phyloP scores from a whole-genome alignment of 2,113 vertebrate species.

The Toxotes jaculatrix region DNA sequence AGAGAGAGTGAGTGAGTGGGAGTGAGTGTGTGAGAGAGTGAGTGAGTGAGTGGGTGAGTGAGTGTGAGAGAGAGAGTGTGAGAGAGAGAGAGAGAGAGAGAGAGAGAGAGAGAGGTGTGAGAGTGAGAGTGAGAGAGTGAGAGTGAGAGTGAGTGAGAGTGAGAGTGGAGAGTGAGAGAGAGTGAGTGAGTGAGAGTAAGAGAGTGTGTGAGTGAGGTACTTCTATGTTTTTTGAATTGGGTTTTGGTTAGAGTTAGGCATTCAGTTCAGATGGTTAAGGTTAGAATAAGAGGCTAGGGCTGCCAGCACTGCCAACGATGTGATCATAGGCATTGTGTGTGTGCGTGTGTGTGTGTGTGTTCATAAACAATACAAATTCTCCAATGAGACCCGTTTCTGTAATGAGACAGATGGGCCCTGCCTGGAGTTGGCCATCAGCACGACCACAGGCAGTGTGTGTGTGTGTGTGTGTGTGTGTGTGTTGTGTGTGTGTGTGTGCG shows the following conservation, averaged over 20 bases:
- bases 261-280: too few species aligned
- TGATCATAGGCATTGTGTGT: too few species aligned
- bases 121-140: constrained; percentile 23
- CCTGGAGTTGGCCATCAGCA: constrained; percentile 73
- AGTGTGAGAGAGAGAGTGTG: too few species aligned
- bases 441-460: constrained; percentile 66
- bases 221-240: too few species aligned
- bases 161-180: constrained; percentile 6
- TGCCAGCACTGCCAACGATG: too few species aligned
- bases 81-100: too few species aligned
- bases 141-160: constrained; percentile 34
- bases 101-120: too few species aligned
- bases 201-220: neutral
- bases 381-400: constrained; percentile 68
- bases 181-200: constrained; percentile 29
- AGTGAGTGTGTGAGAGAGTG: constrained; percentile 14
- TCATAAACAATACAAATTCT: constrained; percentile 76
- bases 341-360: constrained; percentile 31
- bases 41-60: constrained; percentile 32
- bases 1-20: constrained; percentile 34
- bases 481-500: constrained; percentile 36
- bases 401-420: constrained; percentile 80
- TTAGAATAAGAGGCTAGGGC: too few species aligned
- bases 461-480: constrained; percentile 37
- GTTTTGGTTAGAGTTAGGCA: too few species aligned